Evolutionary conservation across 2,888 invertebrate species (phyloP), one percentile per base, ranked within the genome.

Genomic region (Ganaspis brasiliensis): DNA sequence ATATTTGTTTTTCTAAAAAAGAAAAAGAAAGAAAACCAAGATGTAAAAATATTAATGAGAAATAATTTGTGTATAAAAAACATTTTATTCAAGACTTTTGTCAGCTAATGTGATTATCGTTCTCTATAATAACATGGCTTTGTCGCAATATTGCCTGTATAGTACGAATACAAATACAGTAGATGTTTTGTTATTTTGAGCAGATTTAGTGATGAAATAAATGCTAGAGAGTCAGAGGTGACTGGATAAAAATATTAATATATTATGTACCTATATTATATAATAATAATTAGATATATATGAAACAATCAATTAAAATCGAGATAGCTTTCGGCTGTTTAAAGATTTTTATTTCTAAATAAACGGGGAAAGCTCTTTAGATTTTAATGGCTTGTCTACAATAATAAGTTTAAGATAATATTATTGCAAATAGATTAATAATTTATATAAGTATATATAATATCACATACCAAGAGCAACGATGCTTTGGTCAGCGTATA

Each of bases 401-500:
- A 84, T 79, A 81, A 82, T 84, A 84, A 84, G 76, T 84, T 83
- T 83, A 84, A 26, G 31, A 85, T 82, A 74, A 81, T n/a, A n/a
- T 80, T 84, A 82, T 83, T 82, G 85, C 77, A 85, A 84, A 86
- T 87, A 84, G 76, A 82, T 71, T 84, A 84, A 86, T 83, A 85
- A 84, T 83, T 84, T 86, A 86, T 86, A 87, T 81, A 86, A 84
- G 85, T 82, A 86, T 67, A 63, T 82, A 86, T 67, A 63, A 63
- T 63, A 85, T 82, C 82, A 86, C 78, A 87, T 83, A 87, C 89
- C 89, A 87, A 91, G 82, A 82, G 88, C 89, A 85, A 84, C 82
- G 84, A 87, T 84, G 87, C 89, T 87, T 90, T 89, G 90, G 90
- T 89, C 88, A 88, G 90, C 91, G 90, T 91, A 89, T 89, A 89